phyloP scores from a whole-genome alignment of 1,140 invertebrate species.

The Zophobas atratus region DNA sequence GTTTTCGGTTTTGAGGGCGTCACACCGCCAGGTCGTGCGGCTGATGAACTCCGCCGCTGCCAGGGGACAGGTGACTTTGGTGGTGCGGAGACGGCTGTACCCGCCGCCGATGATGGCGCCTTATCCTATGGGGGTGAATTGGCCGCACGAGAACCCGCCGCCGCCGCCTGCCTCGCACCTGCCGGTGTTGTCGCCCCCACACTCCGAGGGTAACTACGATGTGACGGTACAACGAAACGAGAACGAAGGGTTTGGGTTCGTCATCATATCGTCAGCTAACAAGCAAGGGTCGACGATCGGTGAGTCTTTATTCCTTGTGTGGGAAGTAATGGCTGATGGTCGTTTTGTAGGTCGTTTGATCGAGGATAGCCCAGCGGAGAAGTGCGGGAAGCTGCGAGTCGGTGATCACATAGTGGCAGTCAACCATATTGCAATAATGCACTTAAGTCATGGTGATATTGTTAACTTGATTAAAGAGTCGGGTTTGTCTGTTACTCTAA shows the following conservation, averaged over 20 bases:
- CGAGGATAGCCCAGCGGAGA: constrained; percentile 94
- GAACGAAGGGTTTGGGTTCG: constrained; percentile 98
- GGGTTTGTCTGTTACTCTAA: constrained; percentile 91
- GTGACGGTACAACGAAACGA: constrained; percentile 91
- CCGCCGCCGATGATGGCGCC: constrained; percentile 56
- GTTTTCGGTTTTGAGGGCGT: constrained; percentile 86
- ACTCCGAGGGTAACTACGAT: constrained; percentile 80
- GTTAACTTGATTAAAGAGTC: constrained; percentile 96
- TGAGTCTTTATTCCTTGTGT: constrained; percentile 68
- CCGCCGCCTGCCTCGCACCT: constrained; percentile 43
- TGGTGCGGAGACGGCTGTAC: constrained; percentile 76
- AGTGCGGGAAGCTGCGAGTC: constrained; percentile 90
- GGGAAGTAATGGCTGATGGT: not conserved
- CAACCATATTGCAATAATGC: constrained; percentile 93
- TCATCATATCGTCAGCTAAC: constrained; percentile 97
- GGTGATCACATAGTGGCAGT: constrained; percentile 97
- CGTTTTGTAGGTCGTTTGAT: constrained; percentile 86
- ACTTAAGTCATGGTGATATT: constrained; percentile 96
- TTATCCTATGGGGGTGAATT: constrained; percentile 51
- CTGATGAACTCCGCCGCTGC: constrained; percentile 88
- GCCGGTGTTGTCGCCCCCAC: constrained; percentile 64
- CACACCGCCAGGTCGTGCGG: constrained; percentile 92
- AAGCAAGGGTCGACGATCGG: constrained; percentile 95
- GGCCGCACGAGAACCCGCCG: constrained; percentile 58
- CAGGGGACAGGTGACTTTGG: constrained; percentile 84